phyloP scores from a whole-genome alignment of 1,140 invertebrate genomes.

The Micrasema minimum region DNA sequence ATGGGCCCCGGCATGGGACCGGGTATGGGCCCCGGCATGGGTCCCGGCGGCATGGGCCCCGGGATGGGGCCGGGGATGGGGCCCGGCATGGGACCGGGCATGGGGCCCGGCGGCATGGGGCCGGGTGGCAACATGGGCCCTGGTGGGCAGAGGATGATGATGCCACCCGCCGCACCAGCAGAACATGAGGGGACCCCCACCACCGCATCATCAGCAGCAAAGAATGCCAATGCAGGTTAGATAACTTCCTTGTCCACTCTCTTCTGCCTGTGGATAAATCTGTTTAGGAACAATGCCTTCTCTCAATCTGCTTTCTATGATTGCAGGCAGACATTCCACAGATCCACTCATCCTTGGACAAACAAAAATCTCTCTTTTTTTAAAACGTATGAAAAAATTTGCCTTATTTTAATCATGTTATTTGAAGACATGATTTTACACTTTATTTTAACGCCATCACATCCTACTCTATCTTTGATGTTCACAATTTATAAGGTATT shows the following conservation, averaged over 20 bases:
- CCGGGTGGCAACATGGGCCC: slow-evolving; percentile 61
- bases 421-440: no score
- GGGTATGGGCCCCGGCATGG: slow-evolving; percentile 45
- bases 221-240: slow-evolving; percentile 51
- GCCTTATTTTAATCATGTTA: no score
- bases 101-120: slow-evolving; percentile 32
- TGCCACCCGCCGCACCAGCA: slow-evolving; percentile 52
- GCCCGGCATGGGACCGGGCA: slow-evolving; percentile 26
- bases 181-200: slow-evolving; percentile 59
- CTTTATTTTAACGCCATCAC: no score
- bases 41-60: slow-evolving; percentile 25
- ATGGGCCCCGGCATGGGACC: slow-evolving; percentile 36
- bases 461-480: no score
- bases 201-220: slow-evolving; percentile 62
- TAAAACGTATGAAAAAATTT: no score
- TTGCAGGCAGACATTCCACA: no score
- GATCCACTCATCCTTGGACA: no score
- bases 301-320: no score
- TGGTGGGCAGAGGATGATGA: slow-evolving; percentile 59
- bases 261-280: not conserved
- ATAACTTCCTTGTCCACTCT: not conserved
- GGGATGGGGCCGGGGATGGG: slow-evolving; percentile 10
- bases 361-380: no score
- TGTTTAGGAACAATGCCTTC: not conserved
- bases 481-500: no score